phyloP scores from a whole-genome alignment of 2,888 invertebrate genomes.

The Hermaeophaga mercurialis region DNA sequence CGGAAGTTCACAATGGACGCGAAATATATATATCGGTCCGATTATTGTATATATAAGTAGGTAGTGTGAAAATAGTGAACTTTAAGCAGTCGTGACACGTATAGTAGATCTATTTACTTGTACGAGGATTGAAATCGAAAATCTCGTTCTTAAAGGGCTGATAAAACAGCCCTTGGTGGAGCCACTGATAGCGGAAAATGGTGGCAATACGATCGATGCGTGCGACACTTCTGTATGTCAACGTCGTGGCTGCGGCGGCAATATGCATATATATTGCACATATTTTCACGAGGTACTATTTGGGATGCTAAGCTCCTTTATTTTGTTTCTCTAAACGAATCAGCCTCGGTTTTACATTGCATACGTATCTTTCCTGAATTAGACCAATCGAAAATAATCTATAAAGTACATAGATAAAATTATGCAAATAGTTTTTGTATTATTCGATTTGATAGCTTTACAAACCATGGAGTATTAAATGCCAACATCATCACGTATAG shows the following conservation, averaged over 20 bases:
- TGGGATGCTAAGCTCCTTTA: slow-evolving; percentile 2
- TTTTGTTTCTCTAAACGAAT: slow-evolving; percentile 7
- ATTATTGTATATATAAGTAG: slow-evolving; percentile 26
- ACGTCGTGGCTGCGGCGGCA: slow-evolving; percentile 31
- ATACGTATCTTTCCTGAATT: background rate
- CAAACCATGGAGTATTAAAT: too few relatives aligned
- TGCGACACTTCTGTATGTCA: slow-evolving; percentile 33
- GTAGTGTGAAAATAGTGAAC: slow-evolving; percentile 17
- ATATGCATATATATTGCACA: slow-evolving; percentile 48
- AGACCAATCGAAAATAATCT: background rate
- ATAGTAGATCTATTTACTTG: slow-evolving; percentile 51
- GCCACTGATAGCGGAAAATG: slow-evolving; percentile 44
- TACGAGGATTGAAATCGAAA: slow-evolving; percentile 53
- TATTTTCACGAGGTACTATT: slow-evolving; percentile 20
- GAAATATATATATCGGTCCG: slow-evolving; percentile 23
- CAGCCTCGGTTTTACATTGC: slow-evolving; percentile 6
- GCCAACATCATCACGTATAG: too few relatives aligned
- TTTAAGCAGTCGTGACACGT: slow-evolving; percentile 46
- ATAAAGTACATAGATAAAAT: too few relatives aligned
- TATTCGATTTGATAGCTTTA: too few relatives aligned
- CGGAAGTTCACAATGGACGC: slow-evolving; percentile 7
- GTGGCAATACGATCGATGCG: slow-evolving; percentile 38
- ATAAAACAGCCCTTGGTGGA: slow-evolving; percentile 12
- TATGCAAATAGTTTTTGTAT: too few relatives aligned
- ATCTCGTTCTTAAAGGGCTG: slow-evolving; percentile 40